Conservation (phyloP, 2,797 vertebrate species). For the Rhodeus uyekii region DNA sequence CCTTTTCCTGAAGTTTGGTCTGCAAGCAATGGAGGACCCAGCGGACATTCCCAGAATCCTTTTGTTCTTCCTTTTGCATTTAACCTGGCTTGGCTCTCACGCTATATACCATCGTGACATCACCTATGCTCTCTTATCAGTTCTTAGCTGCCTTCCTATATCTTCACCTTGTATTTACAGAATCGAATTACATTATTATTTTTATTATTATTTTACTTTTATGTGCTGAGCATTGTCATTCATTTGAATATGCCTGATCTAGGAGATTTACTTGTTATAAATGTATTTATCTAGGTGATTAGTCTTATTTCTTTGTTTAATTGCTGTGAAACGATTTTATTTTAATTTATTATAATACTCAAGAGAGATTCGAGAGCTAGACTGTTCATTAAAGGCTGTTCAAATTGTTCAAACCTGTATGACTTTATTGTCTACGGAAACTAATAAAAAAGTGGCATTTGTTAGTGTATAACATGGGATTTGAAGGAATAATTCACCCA, state of each 20-base stretch:
- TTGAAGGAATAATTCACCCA: neutral
- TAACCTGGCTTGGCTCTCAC: slow-evolving; percentile 60
- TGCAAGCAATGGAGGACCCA: slow-evolving; percentile 63
- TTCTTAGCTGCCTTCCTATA: slow-evolving; percentile 34
- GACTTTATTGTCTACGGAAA: neutral
- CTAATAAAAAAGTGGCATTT: neutral
- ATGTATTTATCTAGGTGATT: no score
- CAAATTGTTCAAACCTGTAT: neutral
- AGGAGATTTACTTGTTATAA: neutral
- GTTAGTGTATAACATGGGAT: no score
- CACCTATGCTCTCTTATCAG: slow-evolving; percentile 38
- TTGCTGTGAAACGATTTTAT: no score
- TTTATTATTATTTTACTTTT: neutral
- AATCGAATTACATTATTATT: no score
- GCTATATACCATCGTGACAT: slow-evolving; percentile 40
- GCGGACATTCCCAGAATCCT: slow-evolving; percentile 62
- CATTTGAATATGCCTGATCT: neutral
- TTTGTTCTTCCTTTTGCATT: slow-evolving; percentile 68
- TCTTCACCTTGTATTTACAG: neutral
- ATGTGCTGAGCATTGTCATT: neutral
- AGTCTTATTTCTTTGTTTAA: no score
- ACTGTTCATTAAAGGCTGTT: neutral
- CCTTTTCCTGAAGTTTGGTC: slow-evolving; percentile 68
- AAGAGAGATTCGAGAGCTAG: neutral
- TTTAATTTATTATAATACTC: neutral